Conservation (phyloP, 2,113 vertebrate species). For the Sciurus niger region DNA sequence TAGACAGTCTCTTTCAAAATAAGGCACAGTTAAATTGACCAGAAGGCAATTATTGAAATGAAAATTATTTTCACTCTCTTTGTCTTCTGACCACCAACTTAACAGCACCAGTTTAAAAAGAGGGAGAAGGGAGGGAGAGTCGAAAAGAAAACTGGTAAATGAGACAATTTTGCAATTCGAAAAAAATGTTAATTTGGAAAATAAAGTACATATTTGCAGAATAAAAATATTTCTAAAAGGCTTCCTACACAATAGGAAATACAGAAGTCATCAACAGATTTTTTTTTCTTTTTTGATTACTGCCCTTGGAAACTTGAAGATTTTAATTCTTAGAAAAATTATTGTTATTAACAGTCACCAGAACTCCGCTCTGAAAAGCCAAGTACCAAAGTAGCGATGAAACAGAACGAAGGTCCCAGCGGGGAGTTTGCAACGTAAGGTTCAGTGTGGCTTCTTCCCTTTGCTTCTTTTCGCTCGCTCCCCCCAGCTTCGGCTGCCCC, state of each 20-base stretch:
- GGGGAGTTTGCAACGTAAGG: not conserved
- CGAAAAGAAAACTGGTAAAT: constrained; percentile 89
- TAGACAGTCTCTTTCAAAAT: constrained; percentile 94
- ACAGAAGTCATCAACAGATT: constrained; percentile 77
- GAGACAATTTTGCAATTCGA: constrained; percentile 89
- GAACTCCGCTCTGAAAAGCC: constrained; percentile 62
- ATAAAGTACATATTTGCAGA: constrained; percentile 83
- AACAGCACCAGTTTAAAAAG: constrained; percentile 86
- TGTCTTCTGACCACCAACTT: constrained; percentile 93
- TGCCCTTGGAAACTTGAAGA: constrained; percentile 81
- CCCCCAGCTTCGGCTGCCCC: not conserved
- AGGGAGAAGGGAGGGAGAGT: constrained; percentile 65
- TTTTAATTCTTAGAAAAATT: constrained; percentile 82
- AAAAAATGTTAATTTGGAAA: constrained; percentile 88
- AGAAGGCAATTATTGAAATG: constrained; percentile 99
- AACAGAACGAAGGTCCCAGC: constrained; percentile 66
- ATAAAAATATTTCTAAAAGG: constrained; percentile 87
- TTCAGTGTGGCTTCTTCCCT: not conserved
- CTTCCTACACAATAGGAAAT: constrained; percentile 83
- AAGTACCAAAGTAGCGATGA: constrained; percentile 53
- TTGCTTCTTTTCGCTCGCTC: not conserved
- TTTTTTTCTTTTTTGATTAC: constrained; percentile 54
- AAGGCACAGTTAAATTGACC: constrained; percentile 99
- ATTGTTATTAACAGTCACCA: constrained; percentile 48
- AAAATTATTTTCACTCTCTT: constrained; percentile 99